These are phyloP conservation scores for Schizothorax lantsangensis DNA, from an alignment of 2,797 vertebrate genomes.

Conservation along the genomic window DNA sequence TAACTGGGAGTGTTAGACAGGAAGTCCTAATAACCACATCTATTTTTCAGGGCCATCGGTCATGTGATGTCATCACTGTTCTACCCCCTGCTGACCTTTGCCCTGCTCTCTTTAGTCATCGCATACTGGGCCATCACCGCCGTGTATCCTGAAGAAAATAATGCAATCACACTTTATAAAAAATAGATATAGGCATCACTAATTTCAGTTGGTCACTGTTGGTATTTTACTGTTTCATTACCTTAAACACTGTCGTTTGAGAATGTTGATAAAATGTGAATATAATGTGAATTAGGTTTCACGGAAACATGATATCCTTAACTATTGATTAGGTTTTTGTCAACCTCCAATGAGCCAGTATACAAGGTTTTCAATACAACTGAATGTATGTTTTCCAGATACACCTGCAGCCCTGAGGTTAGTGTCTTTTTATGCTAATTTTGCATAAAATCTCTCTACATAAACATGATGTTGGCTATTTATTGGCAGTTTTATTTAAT, in stretches of 20 bases:
- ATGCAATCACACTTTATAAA: background rate
- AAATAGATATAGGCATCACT: background rate
- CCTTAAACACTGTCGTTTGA: background rate
- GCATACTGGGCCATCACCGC: conserved; percentile 95
- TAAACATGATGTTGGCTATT: background rate
- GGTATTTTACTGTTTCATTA: background rate
- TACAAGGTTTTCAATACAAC: conserved; percentile 90
- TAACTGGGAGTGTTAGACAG: conserved; percentile 6
- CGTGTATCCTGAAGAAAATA: conserved; percentile 85
- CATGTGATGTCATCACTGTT: conserved; percentile 90
- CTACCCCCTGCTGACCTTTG: conserved; percentile 92
- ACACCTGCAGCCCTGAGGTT: conserved; percentile 88
- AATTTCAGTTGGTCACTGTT: background rate
- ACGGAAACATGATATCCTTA: conserved; percentile 72
- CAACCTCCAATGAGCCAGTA: conserved; percentile 90
- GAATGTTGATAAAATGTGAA: background rate
- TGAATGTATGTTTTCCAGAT: conserved; percentile 71
- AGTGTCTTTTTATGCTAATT: conserved; percentile 3
- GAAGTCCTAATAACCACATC: conserved; percentile 18
- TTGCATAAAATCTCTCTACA: background rate
- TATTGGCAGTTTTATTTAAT: background rate
- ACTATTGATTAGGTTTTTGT: conserved; percentile 85
- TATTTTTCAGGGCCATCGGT: conserved; percentile 83
- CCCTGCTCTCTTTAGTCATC: conserved; percentile 89
- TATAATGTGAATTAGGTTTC: background rate